phyloP scores from a whole-genome alignment of 2,888 invertebrate genomes.

The Cerastis leucographa region DNA sequence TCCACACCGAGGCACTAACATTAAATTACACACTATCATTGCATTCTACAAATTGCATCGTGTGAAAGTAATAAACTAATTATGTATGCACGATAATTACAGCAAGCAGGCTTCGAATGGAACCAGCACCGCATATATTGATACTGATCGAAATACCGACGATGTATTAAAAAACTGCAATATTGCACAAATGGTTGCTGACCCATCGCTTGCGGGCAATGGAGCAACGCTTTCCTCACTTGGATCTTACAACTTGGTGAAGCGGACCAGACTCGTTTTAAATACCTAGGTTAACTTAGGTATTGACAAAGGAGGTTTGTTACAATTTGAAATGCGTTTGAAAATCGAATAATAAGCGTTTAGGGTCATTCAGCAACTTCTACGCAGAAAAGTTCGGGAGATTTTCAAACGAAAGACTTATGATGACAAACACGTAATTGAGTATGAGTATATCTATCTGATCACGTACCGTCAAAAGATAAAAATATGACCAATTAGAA shows the following conservation, averaged over 20 bases:
- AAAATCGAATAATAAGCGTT: conserved; percentile 33
- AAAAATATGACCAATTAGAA: conserved; percentile 74
- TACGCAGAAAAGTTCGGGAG: not conserved
- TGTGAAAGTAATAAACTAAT: conserved; percentile 50
- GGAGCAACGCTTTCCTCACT: conserved; percentile 61
- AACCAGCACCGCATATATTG: conserved; percentile 59
- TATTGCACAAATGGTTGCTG: conserved; percentile 52
- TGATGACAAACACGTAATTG: conserved; percentile 22
- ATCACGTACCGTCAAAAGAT: conserved; percentile 52
- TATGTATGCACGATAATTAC: conserved; percentile 53
- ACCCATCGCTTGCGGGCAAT: conserved; percentile 64
- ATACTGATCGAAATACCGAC: conserved; percentile 60
- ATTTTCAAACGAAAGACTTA: not conserved
- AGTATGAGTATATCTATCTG: conserved; percentile 33
- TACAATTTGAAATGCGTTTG: conserved; percentile 30
- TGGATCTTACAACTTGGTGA: conserved; percentile 38
- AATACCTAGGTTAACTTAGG: conserved; percentile 34
- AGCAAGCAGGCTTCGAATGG: conserved; percentile 46
- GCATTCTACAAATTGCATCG: conserved; percentile 21
- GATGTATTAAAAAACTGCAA: conserved; percentile 61
- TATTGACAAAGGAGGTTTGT: conserved; percentile 40
- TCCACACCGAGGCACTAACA: not conserved
- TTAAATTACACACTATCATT: conserved; percentile 21
- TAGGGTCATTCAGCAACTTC: conserved; percentile 16
- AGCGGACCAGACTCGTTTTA: conserved; percentile 39